Evolutionary conservation across 1,140 invertebrate species (phyloP), one percentile per base, ranked within the genome.

Genomic region (Mya arenaria): DNA sequence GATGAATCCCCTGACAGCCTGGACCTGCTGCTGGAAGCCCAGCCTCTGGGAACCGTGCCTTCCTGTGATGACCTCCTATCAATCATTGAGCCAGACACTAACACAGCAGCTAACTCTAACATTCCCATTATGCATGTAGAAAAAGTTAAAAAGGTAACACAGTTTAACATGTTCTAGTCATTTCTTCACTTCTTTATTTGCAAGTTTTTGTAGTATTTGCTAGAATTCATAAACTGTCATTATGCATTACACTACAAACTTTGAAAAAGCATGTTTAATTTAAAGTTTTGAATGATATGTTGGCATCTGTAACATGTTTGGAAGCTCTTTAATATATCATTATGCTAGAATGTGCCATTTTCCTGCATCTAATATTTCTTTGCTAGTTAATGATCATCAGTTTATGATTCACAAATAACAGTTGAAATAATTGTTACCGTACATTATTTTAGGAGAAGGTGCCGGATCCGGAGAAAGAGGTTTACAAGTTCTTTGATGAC

Each of bases 1-100:
- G 58, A 41, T 28, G 34, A 65, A 41, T 62, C 73, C 39, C 37
- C 8, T 37, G 73, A 75, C 58, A 75, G 73, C 37, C 32, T 75
- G 55, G 77, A 80, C 25, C 23, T 62, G 10, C 17, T 80, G 15
- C 39, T 71, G 52, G n/a, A 60, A 60, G 37, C 66, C 48, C 77
- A 80, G 37, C 77, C 77, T 41, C 23, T 15, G 10, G 77, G 55
- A 39, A 62, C 66, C 34, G 41, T 71, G 25, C 55, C 65, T 34
- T 39, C 65, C 32, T 32, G 32, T 60, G 77, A 58, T 80, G 77
- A 80, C 65, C 62, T 78, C 25, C 37, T 52, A 44, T 77, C 62
- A 37, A 28, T 78, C 32, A 56, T 75, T 72, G 69, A 72, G 15
- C 48, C 69, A 72, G 13, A 19, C 52, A 63, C 73, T 75, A 75